phyloP scores from a whole-genome alignment of 2,113 vertebrate genomes.

The Macrotus californicus region DNA sequence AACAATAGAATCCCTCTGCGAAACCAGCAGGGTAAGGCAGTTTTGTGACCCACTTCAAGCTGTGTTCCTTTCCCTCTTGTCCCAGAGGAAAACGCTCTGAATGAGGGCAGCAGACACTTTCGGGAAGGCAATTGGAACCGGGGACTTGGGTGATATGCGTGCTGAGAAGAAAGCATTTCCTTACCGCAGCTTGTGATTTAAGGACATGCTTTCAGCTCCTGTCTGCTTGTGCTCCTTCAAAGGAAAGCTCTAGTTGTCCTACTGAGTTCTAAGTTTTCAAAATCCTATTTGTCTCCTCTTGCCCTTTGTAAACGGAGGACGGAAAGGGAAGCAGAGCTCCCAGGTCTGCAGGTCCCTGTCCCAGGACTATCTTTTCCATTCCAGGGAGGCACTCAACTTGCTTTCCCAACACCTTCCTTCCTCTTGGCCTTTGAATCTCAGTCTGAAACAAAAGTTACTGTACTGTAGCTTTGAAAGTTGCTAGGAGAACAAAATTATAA shows the following conservation, averaged over 20 bases:
- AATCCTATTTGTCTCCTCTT: background rate
- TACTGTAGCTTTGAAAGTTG: background rate
- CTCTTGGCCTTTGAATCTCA: background rate
- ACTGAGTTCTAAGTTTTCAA: background rate
- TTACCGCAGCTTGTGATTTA: slow-evolving; percentile 30
- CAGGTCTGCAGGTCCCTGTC: background rate
- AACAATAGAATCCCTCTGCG: background rate
- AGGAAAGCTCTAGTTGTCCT: background rate
- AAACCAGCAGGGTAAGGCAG: background rate
- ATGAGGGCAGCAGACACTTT: background rate
- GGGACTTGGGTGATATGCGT: background rate
- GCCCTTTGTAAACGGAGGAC: background rate
- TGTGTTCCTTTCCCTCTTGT: background rate
- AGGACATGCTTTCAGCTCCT: background rate
- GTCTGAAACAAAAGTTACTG: background rate
- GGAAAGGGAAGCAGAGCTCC: background rate
- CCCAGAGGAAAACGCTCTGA: background rate
- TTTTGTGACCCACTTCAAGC: slow-evolving; percentile 21
- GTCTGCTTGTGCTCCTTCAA: background rate
- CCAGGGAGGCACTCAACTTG: background rate
- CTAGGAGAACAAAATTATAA: background rate
- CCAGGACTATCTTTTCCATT: background rate
- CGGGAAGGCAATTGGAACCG: background rate
- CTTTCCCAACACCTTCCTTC: background rate
- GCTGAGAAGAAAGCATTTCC: slow-evolving; percentile 17